Evolutionary conservation across 1,140 invertebrate species (phyloP).

Genomic region (Drosophila murphyi): DNA sequence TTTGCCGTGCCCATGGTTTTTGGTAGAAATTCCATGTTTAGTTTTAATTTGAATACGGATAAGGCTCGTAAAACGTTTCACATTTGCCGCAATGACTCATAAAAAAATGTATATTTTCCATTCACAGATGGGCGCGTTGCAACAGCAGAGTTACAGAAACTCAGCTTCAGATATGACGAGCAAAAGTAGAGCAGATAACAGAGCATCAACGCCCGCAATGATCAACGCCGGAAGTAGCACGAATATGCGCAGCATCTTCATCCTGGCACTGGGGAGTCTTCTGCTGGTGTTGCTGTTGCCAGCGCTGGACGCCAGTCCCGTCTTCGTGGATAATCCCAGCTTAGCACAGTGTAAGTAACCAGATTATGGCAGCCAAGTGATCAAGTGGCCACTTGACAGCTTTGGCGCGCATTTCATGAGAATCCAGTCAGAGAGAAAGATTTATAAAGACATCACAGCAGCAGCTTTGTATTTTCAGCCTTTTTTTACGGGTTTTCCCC

Average conservation of each 20-base stretch:
- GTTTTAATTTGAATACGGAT: constrained; percentile 55
- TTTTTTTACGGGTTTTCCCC: constrained; percentile 43
- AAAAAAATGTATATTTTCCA: constrained; percentile 20
- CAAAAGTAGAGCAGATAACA: constrained; percentile 43
- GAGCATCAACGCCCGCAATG: constrained; percentile 20
- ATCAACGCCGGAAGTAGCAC: constrained; percentile 26
- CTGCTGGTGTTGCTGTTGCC: constrained; percentile 36
- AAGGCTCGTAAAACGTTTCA: constrained; percentile 62
- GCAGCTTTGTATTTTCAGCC: constrained; percentile 18
- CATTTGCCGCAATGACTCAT: constrained; percentile 64
- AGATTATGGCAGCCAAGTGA: constrained; percentile 17
- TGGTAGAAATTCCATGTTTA: constrained; percentile 51
- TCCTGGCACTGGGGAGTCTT: constrained; percentile 56
- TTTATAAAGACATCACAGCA: constrained; percentile 48
- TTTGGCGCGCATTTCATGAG: constrained; percentile 40
- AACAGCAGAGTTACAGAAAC: constrained; percentile 33
- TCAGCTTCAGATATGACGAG: constrained; percentile 21
- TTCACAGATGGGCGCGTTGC: constrained; percentile 71
- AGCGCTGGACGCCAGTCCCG: constrained; percentile 63
- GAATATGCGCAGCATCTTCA: constrained; percentile 50
- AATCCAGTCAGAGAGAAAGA: constrained; percentile 29
- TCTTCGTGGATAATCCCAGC: constrained; percentile 84
- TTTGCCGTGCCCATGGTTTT: constrained; percentile 52
- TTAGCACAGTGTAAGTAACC: constrained; percentile 84
- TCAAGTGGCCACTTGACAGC: constrained; percentile 30